Conservation (phyloP, 2,113 vertebrate genomes). For the Notechis scutatus region DNA sequence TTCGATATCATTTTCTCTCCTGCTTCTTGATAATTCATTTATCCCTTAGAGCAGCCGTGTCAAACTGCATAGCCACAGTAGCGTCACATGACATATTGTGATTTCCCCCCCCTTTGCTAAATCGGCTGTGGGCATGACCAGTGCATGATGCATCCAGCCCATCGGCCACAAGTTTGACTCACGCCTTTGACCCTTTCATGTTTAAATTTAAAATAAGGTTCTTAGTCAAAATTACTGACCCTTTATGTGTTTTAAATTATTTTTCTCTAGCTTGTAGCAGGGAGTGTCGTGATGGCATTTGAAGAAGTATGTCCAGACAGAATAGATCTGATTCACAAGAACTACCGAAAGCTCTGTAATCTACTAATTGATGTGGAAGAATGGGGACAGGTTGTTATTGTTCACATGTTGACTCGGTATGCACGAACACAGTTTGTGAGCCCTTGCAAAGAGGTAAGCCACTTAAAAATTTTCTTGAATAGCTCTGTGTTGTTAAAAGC, state of each 20-base stretch:
- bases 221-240: background rate
- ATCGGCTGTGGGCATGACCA: too few relatives aligned
- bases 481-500: background rate
- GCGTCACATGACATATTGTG: too few relatives aligned
- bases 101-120: too few relatives aligned
- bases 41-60: background rate
- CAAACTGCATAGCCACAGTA: too few relatives aligned
- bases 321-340: conserved; percentile 97
- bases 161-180: too few relatives aligned
- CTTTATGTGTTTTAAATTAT: conserved; percentile 18
- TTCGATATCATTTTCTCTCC: background rate
- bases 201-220: background rate
- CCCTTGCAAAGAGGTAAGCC: conserved; percentile 90
- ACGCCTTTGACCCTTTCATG: background rate
- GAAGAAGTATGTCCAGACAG: conserved; percentile 97
- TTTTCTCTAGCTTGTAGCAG: conserved; percentile 87
- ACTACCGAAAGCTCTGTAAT: conserved; percentile 95
- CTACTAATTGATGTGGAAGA: conserved; percentile 96
- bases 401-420: conserved; percentile 95
- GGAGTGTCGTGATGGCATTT: conserved; percentile 96
- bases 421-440: conserved; percentile 92
- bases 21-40: background rate
- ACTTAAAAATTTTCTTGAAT: background rate
- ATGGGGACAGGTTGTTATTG: conserved; percentile 98
- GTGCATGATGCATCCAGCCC: too few relatives aligned